Conservation (phyloP, 2,113 vertebrate genomes). For the Benitochromis conjunctus region DNA sequence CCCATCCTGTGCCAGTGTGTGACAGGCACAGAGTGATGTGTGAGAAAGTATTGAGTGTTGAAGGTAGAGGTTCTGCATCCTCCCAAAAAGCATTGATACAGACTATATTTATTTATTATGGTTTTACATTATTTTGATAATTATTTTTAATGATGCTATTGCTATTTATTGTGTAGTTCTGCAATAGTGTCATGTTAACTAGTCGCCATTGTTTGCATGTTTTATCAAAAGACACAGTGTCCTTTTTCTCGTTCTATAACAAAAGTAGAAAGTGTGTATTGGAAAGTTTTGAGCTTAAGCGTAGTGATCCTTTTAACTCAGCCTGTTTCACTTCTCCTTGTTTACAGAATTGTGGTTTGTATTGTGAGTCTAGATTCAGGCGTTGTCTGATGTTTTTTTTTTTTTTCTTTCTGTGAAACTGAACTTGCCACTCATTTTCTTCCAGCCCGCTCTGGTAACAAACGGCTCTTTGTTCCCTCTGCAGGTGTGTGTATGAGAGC, state of each 20-base stretch:
- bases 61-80: background rate
- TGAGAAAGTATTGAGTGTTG: background rate
- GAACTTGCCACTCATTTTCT: background rate
- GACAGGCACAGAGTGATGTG: background rate
- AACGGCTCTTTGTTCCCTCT: background rate
- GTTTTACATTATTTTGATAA: background rate
- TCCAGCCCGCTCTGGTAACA: background rate
- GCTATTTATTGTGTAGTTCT: background rate
- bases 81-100: background rate
- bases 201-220: background rate
- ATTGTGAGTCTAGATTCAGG: background rate
- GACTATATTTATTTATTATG: background rate
- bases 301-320: background rate
- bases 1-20: background rate
- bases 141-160: background rate
- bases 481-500: constrained; percentile 87
- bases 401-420: background rate
- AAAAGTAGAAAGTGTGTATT: background rate
- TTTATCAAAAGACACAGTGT: background rate
- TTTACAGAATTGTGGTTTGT: background rate
- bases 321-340: background rate
- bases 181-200: background rate
- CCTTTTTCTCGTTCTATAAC: background rate
- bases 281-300: background rate
- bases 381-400: rapidly evolving